phyloP scores from a whole-genome alignment of 30 jellyfish, hydroid and myxozoan genomes.

The Catostylus mosaicus region DNA sequence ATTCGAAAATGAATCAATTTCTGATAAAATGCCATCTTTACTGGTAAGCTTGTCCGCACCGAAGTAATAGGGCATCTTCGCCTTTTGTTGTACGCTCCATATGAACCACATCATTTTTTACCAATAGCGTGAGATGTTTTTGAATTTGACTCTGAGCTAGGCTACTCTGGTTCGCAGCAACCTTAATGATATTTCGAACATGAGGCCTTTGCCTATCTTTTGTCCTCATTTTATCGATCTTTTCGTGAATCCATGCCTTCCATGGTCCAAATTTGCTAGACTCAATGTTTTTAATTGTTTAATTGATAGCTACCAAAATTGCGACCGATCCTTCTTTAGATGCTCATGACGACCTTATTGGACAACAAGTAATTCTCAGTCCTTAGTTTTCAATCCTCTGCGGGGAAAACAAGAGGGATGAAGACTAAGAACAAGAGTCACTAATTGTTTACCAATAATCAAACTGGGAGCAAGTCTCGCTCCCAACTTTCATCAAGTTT shows the following conservation, averaged over 20 bases:
- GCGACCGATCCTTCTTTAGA: no score
- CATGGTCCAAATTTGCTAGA: conserved; percentile 9
- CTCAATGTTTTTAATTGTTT: no score
- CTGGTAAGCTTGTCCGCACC: conserved; percentile 17
- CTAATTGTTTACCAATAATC: no score
- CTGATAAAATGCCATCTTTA: not conserved
- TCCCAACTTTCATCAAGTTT: not conserved
- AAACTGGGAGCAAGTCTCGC: not conserved
- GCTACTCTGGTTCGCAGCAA: conserved; percentile 8
- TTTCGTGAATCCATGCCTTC: not conserved
- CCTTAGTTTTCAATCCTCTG: no score
- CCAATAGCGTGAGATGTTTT: not conserved
- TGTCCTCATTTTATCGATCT: not conserved
- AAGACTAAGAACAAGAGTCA: no score
- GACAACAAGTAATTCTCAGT: no score
- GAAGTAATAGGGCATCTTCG: not conserved
- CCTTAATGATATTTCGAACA: not conserved
- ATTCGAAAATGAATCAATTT: not conserved
- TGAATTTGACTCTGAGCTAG: no score
- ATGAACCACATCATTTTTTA: not conserved
- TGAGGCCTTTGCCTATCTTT: conserved; percentile 16
- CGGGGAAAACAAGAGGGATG: no score
- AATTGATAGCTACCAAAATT: no score
- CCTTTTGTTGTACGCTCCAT: conserved; percentile 5
- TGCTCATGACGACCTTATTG: no score